Evolutionary conservation across 2,888 invertebrate genomes (phyloP), one percentile per base, ranked within the genome.

Genomic region (Lithosia quadra): DNA sequence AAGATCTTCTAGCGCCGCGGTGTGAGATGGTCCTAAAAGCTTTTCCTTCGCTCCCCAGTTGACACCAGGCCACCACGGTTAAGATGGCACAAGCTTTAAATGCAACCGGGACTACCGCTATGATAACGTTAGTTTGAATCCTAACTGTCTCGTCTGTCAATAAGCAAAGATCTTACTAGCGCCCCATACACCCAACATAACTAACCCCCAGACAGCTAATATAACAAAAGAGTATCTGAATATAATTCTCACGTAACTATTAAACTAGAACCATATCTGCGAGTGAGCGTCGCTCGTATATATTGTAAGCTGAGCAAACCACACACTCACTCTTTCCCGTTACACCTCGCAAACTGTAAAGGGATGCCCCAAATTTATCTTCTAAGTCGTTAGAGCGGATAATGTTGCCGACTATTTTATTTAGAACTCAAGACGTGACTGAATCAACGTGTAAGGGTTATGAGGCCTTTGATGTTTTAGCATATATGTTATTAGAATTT

Each of bases 361-460:
- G 87, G 89, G 88, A 87, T 86, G 86, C 87, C 78, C 84, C 78
- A 88, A 90, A 90, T 91, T 89, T 90, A 90, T 90, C 90, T 90
- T 88, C 84, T 82, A 83, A 85, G 76, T 87, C 89, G 90, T 88
- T 90, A 89, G 88, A 89, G 88, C 89, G 90, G 87, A 89, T 91
- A 91, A 91, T 90, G 87, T 88, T 84, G 79, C 86, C 84, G 88
- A 88, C 89, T 91, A 90, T 90, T 91, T 83, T 84, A 83, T 84
- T 82, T 81, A 79, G 76, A 71, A 67, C 36, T 67, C 61, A 71
- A 71, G 75, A 74, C 76, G 75, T 74, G 78, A 73, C 72, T 73
- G 67, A 61, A 75, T 67, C 69, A 72, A 71, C 73, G 53, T 69
- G 76, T 74, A 65, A 71, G 65, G 73, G 64, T 59, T 63, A 67